Percentiles rank a stretch among this genome's conserved stretches.
Conservation (phyloP, 2,888 invertebrate genomes). For the Lasioglossum malachurum region DNA sequence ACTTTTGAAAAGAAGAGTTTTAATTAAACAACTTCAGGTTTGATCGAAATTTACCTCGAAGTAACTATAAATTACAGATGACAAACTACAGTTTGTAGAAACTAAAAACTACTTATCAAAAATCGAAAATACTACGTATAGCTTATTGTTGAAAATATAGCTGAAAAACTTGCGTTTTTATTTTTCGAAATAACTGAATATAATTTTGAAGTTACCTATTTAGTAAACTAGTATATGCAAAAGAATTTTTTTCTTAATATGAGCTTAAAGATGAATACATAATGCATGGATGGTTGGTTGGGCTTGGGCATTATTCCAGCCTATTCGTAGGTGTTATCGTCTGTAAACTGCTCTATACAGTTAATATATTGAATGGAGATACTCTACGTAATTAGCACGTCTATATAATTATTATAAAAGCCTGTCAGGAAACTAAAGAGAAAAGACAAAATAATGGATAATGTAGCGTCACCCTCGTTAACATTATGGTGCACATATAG, state of each 20-base stretch:
- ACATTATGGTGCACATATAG: neutral
- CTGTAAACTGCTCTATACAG: neutral
- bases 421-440: neutral
- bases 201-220: neutral
- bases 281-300: neutral
- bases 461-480: neutral
- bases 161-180: neutral
- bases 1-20: neutral
- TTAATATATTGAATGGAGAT: neutral
- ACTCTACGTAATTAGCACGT: neutral
- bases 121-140: neutral
- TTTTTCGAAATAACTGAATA: neutral
- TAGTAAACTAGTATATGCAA: neutral
- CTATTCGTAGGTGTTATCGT: neutral
- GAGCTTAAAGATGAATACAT: neutral
- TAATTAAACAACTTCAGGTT: neutral
- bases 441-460: constrained; percentile 2
- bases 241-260: neutral
- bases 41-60: neutral
- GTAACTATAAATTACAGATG: neutral
- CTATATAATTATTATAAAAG: constrained; percentile 9
- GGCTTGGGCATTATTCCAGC: neutral
- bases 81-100: neutral
- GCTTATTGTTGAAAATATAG: neutral
- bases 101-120: too few species aligned